phyloP scores from a whole-genome alignment of 2,797 vertebrate genomes.

The Lithobates sylvaticus region DNA sequence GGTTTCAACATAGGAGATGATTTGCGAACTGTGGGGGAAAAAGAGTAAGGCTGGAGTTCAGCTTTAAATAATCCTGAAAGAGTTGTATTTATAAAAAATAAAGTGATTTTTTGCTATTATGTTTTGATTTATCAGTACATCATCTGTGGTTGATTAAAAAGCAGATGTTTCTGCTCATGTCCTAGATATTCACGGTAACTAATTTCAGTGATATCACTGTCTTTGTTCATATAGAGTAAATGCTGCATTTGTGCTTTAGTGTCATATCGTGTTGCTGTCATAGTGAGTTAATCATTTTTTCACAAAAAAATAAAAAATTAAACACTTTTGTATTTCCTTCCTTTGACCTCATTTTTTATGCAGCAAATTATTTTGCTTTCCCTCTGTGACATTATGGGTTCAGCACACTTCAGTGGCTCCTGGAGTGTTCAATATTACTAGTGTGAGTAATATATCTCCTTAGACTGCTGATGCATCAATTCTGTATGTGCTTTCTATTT shows the following conservation, averaged over 20 bases:
- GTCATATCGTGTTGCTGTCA: background rate
- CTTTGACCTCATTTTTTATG: conserved; percentile 50
- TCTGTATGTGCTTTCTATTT: conserved; percentile 55
- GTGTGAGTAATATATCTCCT: conserved; percentile 59
- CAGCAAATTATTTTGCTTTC: conserved; percentile 57
- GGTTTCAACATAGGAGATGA: too few species aligned
- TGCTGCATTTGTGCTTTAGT: background rate
- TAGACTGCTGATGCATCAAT: conserved; percentile 60
- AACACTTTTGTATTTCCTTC: background rate
- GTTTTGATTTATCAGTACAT: background rate
- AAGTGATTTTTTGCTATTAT: background rate
- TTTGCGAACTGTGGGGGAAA: too few species aligned
- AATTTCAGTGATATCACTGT: background rate
- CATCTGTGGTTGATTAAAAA: background rate
- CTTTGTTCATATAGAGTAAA: background rate
- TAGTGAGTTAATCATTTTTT: conserved; percentile 6
- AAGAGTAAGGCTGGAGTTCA: too few species aligned
- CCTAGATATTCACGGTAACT: background rate
- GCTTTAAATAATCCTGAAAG: background rate
- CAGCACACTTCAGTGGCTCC: conserved; percentile 53
- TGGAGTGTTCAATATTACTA: conserved; percentile 55
- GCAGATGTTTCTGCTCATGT: conserved; percentile 10
- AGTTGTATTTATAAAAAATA: background rate
- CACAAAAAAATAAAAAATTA: background rate
- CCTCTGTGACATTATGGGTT: conserved; percentile 59